phyloP scores from a whole-genome alignment of 2,113 vertebrate species.

The Siniperca chuatsi region DNA sequence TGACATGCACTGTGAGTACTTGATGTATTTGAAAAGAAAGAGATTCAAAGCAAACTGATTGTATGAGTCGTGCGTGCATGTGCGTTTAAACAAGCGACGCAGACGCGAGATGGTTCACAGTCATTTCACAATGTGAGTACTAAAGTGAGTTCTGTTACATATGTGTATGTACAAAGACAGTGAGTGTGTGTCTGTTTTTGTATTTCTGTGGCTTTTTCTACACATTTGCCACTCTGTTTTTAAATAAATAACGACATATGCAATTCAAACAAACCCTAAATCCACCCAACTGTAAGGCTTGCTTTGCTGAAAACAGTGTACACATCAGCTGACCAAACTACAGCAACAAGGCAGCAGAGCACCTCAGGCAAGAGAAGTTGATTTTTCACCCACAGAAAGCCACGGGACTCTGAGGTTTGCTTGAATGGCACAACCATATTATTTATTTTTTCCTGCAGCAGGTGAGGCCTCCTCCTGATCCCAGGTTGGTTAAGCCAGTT shows the following conservation, averaged over 20 bases:
- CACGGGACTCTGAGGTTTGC: constrained; percentile 68
- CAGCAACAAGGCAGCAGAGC: constrained; percentile 60
- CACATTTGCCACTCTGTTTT: constrained; percentile 54
- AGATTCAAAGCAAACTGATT: constrained; percentile 51
- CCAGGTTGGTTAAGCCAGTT: constrained; percentile 86
- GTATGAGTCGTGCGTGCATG: constrained; percentile 61
- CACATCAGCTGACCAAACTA: constrained; percentile 54
- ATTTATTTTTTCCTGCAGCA: constrained; percentile 54
- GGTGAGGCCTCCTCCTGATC: constrained; percentile 46
- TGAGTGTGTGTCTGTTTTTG: constrained; percentile 59
- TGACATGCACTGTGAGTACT: constrained; percentile 60
- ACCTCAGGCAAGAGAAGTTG: constrained; percentile 52
- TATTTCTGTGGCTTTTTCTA: constrained; percentile 61
- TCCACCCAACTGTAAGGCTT: constrained; percentile 35
- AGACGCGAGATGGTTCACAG: constrained; percentile 73
- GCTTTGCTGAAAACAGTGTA: constrained; percentile 39
- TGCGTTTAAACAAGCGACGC: constrained; percentile 66
- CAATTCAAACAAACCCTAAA: constrained; percentile 77
- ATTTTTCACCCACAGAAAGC: constrained; percentile 53
- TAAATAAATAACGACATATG: constrained; percentile 75
- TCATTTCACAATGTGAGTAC: constrained; percentile 74
- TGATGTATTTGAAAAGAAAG: constrained; percentile 26
- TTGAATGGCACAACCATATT: constrained; percentile 77
- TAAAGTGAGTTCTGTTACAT: constrained; percentile 71
- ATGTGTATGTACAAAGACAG: constrained; percentile 72